Evolutionary conservation across 2,797 vertebrate species (phyloP), one percentile per base, ranked within the genome.

Genomic region (Microchirus variegatus): DNA sequence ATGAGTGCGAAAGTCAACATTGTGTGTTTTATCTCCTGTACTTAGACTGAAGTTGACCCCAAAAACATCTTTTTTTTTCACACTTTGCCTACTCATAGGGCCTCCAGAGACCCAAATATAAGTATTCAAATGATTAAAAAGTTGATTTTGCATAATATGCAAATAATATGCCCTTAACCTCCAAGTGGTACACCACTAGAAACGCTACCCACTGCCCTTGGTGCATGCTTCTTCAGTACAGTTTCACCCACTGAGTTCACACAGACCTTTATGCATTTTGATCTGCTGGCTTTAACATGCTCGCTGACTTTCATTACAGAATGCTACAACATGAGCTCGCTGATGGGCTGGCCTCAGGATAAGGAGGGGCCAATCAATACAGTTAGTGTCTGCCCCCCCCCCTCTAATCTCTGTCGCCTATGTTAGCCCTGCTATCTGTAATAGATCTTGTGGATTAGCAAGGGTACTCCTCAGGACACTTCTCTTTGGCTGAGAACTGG

Each of bases 381-480:
- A 81, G 89, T 90, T 87, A 87, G 89, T 90, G 91, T 93, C 91
- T 92, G 89, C 88, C 84, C 82, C 19, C 88, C 84, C 82, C 19
- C 78, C 88, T 89, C 82, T 92, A 90, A 93, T 94, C 91, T 92
- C 85, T 93, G 91, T 90, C 75, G 83, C 81, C 84, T 82, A 84
- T 91, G 91, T 92, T 88, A 88, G 83, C 60, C 65, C 73, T 41
- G 73, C 85, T 93, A 93, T 94, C 92, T 92, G 90, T 91, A 92
- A 93, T 93, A 92, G 91, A 94, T 93, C 91, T 93, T 81, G 67
- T 86, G 92, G 92, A 93, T 93, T 93, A 92, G 81, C 58, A 19
- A 19, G 57, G 71, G 65, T 37, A 80, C 87, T 91, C 86, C 84
- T 87, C 92, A 90, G 91, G 74, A 91, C 89, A 91, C 88, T 90